A percentile compares a stretch with the other conserved stretches of the same genome.
Conservation (phyloP, 2,888 invertebrate species). For the Drosophila affinis region DNA sequence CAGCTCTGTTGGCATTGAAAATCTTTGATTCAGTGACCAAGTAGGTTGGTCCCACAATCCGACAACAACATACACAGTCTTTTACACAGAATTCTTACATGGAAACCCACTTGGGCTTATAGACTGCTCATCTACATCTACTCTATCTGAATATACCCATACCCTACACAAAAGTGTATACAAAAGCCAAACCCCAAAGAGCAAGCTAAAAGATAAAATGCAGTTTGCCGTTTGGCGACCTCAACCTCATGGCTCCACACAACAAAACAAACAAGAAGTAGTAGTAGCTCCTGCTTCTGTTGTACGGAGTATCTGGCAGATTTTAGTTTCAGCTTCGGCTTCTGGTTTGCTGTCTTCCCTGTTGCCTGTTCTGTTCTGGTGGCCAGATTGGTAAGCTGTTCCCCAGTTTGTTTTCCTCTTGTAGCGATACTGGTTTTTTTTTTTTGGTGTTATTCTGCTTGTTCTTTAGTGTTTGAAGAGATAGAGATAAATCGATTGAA, state of each 20-base stretch:
- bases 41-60: too few relatives aligned
- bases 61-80: too few relatives aligned
- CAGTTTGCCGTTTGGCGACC: constrained; percentile 57
- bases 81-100: too few relatives aligned
- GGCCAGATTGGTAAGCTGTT: constrained; percentile 46
- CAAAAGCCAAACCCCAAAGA: constrained; percentile 1
- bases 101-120: too few relatives aligned
- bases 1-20: too few relatives aligned
- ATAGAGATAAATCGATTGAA: neutral
- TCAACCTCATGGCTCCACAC: constrained; percentile 20
- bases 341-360: constrained; percentile 50
- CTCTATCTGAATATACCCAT: neutral
- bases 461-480: constrained; percentile 14
- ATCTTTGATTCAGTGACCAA: too few relatives aligned
- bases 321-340: constrained; percentile 44
- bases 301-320: constrained; percentile 35
- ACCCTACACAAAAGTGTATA: neutral
- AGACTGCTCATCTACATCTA: too few relatives aligned
- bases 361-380: constrained; percentile 12
- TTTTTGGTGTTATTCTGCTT: constrained; percentile 25
- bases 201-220: constrained; percentile 59
- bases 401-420: constrained; percentile 65
- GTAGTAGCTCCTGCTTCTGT: constrained; percentile 35
- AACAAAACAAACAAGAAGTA: constrained; percentile 35
- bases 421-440: constrained; percentile 35